Evolutionary conservation across 1,140 invertebrate species (phyloP).

Genomic region (Bombus sylvicola): DNA sequence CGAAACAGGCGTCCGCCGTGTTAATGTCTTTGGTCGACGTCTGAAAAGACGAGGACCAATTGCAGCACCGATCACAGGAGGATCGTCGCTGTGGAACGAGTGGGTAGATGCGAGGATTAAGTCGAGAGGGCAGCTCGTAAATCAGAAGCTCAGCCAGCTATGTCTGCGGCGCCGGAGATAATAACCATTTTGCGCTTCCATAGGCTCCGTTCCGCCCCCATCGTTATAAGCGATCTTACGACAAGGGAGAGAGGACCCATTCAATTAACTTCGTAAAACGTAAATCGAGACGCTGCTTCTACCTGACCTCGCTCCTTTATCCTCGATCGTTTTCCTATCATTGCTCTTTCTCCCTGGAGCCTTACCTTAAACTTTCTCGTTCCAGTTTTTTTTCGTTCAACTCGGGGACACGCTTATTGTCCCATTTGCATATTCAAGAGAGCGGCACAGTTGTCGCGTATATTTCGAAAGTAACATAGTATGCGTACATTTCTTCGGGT

Average conservation of each 20-base stretch:
- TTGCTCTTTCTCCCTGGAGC: neutral
- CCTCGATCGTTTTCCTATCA: constrained; percentile 22
- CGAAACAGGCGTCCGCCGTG: constrained; percentile 19
- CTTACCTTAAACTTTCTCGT: neutral
- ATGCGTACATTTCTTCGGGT: too few species aligned
- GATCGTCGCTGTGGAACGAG: constrained; percentile 57
- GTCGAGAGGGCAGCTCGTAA: constrained; percentile 74
- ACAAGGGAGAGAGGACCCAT: constrained; percentile 57
- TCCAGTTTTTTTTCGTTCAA: neutral
- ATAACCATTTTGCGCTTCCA: constrained; percentile 79
- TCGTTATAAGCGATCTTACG: constrained; percentile 71
- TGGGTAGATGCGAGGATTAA: constrained; percentile 74
- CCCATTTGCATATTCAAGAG: too few species aligned
- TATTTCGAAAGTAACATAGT: too few species aligned
- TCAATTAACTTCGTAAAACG: constrained; percentile 73
- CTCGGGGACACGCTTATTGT: too few species aligned
- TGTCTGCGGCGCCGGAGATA: constrained; percentile 72
- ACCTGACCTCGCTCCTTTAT: constrained; percentile 9
- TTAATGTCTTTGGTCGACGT: constrained; percentile 30
- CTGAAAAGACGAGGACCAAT: constrained; percentile 47
- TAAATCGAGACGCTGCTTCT: constrained; percentile 62
- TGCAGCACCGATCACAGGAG: constrained; percentile 13
- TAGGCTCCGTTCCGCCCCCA: constrained; percentile 67
- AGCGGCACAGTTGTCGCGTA: too few species aligned
- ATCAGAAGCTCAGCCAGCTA: constrained; percentile 76